A percentile compares a stretch with the other conserved stretches of the same genome.
Evolutionary conservation across 2,888 invertebrate genomes (phyloP).

Genomic region (Stenolophus ochropezus): DNA sequence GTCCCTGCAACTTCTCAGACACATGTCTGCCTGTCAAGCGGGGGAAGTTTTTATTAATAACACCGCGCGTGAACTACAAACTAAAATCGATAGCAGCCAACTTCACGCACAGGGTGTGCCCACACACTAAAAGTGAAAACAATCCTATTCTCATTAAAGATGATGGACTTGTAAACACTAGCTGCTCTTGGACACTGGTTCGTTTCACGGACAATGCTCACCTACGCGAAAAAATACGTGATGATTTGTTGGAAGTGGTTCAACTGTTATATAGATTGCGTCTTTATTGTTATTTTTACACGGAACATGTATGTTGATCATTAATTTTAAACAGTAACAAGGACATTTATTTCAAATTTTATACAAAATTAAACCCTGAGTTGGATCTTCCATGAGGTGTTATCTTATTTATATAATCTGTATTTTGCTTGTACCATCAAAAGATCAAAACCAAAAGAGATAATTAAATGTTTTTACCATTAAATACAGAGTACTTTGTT

Average conservation of each 20-base stretch:
- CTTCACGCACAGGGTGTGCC: not conserved
- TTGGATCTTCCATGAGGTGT: no score
- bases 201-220: not conserved
- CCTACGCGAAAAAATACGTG: not conserved
- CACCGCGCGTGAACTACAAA: slow-evolving; percentile 30
- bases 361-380: no score
- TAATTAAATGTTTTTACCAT: no score
- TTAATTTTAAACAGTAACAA: not conserved
- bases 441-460: no score
- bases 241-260: not conserved
- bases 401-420: no score
- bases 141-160: slow-evolving; percentile 26
- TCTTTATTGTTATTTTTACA: not conserved
- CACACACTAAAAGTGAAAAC: slow-evolving; percentile 31
- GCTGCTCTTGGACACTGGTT: not conserved
- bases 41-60: slow-evolving; percentile 42
- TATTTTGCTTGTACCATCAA: no score
- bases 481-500: no score
- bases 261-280: not conserved
- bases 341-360: no score
- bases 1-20: slow-evolving; percentile 28
- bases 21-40: slow-evolving; percentile 28
- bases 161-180: slow-evolving; percentile 22
- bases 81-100: slow-evolving; percentile 24
- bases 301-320: not conserved